Evolutionary conservation across 1,140 invertebrate genomes (phyloP), one percentile per base, ranked within the genome.

Genomic region (Phymastichus coffea): DNA sequence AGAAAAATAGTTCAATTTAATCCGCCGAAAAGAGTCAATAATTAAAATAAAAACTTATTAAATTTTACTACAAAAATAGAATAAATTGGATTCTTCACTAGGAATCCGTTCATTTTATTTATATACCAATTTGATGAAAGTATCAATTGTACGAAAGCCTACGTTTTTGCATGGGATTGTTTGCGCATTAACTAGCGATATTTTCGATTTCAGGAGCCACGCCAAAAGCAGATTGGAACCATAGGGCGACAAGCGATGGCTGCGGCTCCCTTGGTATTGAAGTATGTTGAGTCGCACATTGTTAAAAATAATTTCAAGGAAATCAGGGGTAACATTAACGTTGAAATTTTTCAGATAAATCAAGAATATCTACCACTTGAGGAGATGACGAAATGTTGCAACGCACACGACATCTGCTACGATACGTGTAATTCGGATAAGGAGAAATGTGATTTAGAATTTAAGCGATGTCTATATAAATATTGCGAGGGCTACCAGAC

Each of bases 381-480:
- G 22, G 86, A 90, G 74, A 91, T 94, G 87, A 89, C 88, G 8
- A 85, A 86, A 63, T 96, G 93, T 69, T 96, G 93, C 78, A 85
- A 95, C 72, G 68, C 72, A 2, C 93, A 96, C 75, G 93, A 96
- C 66, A 85, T 90, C 60, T 96, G 93, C 73, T 96, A 96, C 68
- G 92, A 93, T 61, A 93, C 90, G 3, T 96, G 93, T 72, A 92
- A 91, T 64, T 84, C 78, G 26, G 87, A 91, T 44, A 94, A 93
- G 75, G 91, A 94, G 72, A 79, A 87, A 1, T 96, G 93, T 79
- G 93, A 96, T 77, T 73, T 92, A 41, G 85, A 89, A 26, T 95
- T 95, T 70, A 92, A 93, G 69, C 82, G 86, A 64, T 96, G 93
- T 70, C 77, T 96, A 0, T 93, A 93, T 65, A 87, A 83, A 70